Base-by-base conservation (phyloP, 2,888 invertebrate species). In the Operophtera brumata region DNA sequence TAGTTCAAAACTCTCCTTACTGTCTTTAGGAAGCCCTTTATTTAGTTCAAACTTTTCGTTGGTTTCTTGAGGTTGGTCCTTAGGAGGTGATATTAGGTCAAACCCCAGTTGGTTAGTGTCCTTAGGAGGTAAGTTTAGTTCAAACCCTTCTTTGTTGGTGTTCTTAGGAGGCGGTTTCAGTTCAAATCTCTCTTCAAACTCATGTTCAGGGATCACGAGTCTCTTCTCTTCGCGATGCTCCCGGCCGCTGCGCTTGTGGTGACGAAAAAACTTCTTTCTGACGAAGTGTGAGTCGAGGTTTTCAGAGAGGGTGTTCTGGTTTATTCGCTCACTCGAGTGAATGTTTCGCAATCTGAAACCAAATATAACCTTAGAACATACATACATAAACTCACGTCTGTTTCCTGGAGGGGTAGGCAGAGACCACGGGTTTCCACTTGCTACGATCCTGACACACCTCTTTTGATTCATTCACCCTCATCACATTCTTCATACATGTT, bases 131-230 rank as follows among this genome's bases (percentile, higher is more conserved):
- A 90, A 0, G 6, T 13, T 36, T 13, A 13, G 12, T 13, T 36
- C 8, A 7, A 36, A 8, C 3, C 13, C 14, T 0, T 8, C 11
- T 40, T 11, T n/a, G 11, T 34, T 14, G 7, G 12, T 12, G 47
- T 64, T 67, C 37, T 90, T 88, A 0, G 82, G 80, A 7, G 91
- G 92, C 3, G 91, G 78, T 71, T 87, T 91, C 2, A 88, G 72
- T 71, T 92, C 92, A 61, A 93, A 92, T 65, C 78, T 90, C 35
- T 91, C 91, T 74, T 92, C 92, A 51, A 93, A 93, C 54, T 93
- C 93, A 56, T 93, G 93, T 59, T 91, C 91, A 0, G 93, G 93
- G 54, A 91, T 76, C 60, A 90, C 87, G 61, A 81, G 74, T 52
- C 75, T 81, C 50, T 68, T 76, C 10, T 74, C 71, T 39, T 70